phyloP scores from a whole-genome alignment of 2,888 invertebrate genomes.

The Heteropelma amictum region DNA sequence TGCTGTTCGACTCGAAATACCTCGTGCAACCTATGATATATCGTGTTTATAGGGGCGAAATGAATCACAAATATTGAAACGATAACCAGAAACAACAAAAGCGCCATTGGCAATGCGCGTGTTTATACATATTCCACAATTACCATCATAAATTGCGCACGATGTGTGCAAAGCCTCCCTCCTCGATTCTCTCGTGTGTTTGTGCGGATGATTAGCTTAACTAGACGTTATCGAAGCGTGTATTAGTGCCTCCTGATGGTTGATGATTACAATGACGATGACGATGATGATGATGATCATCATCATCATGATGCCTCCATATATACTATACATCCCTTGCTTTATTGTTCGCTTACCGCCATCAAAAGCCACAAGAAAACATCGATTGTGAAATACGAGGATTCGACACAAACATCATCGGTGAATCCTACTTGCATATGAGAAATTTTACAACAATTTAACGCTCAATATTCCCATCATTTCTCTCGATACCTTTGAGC shows the following conservation, averaged over 20 bases:
- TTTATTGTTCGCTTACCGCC: slow-evolving; percentile 20
- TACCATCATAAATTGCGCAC: slow-evolving; percentile 1
- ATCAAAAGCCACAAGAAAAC: slow-evolving; percentile 7
- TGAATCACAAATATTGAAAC: slow-evolving; percentile 54
- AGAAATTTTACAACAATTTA: not conserved
- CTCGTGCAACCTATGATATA: not conserved
- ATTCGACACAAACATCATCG: slow-evolving; percentile 45
- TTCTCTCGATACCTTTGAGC: no score
- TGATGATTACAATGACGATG: slow-evolving; percentile 46
- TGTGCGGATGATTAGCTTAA: slow-evolving; percentile 56
- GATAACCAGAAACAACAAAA: slow-evolving; percentile 43
- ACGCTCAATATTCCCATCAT: not conserved
- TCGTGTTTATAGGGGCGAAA: slow-evolving; percentile 13
- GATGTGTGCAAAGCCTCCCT: slow-evolving; percentile 18
- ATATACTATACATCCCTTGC: slow-evolving; percentile 35
- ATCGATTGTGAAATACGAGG: slow-evolving; percentile 34
- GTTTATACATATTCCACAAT: no score
- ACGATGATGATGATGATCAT: slow-evolving; percentile 46
- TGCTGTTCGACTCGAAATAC: not conserved
- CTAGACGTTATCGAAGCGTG: slow-evolving; percentile 55
- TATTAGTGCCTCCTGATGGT: slow-evolving; percentile 38
- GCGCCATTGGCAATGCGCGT: slow-evolving; percentile 12
- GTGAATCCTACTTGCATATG: not conserved
- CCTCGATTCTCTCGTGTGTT: slow-evolving; percentile 32
- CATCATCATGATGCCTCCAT: slow-evolving; percentile 33